Percentiles rank a stretch among this genome's conserved stretches.
Conservation (phyloP, 2,113 vertebrate genomes). For the Tautogolabrus adspersus region DNA sequence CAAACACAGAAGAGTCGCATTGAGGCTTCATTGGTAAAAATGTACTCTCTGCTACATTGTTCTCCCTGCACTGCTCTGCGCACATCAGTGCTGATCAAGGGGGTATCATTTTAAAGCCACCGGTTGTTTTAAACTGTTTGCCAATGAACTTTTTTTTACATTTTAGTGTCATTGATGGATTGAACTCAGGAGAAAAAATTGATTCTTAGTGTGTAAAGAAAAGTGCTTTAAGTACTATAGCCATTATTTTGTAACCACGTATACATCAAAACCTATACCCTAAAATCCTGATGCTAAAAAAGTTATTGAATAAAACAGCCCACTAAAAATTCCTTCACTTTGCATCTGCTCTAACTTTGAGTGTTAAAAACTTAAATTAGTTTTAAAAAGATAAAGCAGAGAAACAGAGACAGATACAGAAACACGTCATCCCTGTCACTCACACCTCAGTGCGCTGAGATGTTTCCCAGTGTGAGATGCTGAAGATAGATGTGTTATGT, state of each 20-base stretch:
- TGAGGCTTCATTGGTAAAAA: no score
- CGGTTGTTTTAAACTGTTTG: background rate
- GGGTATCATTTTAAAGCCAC: no score
- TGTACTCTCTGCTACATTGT: no score
- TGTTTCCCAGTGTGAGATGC: slow-evolving; percentile 49
- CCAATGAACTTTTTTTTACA: background rate
- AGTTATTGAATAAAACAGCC: background rate
- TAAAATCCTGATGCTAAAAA: background rate
- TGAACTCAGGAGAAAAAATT: no score
- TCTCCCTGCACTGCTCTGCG: no score
- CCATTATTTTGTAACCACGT: background rate
- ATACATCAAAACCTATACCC: background rate
- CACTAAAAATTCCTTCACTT: background rate
- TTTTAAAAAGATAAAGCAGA: slow-evolving; percentile 17
- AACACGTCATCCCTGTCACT: slow-evolving; percentile 15
- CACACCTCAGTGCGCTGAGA: slow-evolving; percentile 56
- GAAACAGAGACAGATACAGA: background rate
- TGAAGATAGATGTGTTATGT: slow-evolving; percentile 74
- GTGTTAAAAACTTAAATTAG: slow-evolving; percentile 16
- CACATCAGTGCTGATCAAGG: no score
- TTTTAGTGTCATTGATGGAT: no score
- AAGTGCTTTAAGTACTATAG: no score
- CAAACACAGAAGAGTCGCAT: no score
- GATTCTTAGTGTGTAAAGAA: background rate
- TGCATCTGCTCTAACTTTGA: background rate